phyloP scores from a whole-genome alignment of 1,140 invertebrate genomes.

The Drosophila obscura region DNA sequence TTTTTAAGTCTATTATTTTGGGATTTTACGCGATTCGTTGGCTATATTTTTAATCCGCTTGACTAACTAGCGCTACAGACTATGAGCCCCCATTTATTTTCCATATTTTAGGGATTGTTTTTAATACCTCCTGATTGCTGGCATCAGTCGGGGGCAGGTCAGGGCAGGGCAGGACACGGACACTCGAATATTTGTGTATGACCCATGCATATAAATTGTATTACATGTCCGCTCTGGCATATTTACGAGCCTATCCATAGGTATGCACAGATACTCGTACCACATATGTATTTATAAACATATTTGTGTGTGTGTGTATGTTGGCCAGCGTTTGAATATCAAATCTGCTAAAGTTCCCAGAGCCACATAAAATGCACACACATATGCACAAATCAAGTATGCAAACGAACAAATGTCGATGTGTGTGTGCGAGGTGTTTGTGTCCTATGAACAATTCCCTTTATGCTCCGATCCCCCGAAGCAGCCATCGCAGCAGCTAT shows the following conservation, averaged over 20 bases:
- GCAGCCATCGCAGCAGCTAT: not conserved
- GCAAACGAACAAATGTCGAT: constrained; percentile 67
- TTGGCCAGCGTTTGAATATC: constrained; percentile 45
- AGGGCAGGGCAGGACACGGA: not conserved
- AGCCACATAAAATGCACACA: constrained; percentile 73
- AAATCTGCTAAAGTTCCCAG: constrained; percentile 76
- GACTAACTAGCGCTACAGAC: not conserved
- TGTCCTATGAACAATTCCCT: constrained; percentile 26
- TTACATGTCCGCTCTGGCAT: constrained; percentile 72
- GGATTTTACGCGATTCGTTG: not conserved
- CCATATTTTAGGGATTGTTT: constrained; percentile 35
- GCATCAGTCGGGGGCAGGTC: not conserved
- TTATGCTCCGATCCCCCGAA: constrained; percentile 13
- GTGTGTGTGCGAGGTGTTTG: constrained; percentile 25
- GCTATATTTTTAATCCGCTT: constrained; percentile 7
- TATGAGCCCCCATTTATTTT: constrained; percentile 29
- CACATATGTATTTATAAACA: constrained; percentile 27
- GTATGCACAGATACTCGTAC: not conserved
- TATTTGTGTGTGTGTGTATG: not conserved
- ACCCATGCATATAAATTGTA: constrained; percentile 72
- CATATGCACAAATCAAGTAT: constrained; percentile 73
- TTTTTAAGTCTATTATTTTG: constrained; percentile 15
- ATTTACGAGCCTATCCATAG: constrained; percentile 65
- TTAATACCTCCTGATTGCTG: constrained; percentile 38
- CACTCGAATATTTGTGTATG: constrained; percentile 36